Evolutionary conservation across 2,888 invertebrate genomes (phyloP).

Genomic region (Hybos culiciformis): DNA sequence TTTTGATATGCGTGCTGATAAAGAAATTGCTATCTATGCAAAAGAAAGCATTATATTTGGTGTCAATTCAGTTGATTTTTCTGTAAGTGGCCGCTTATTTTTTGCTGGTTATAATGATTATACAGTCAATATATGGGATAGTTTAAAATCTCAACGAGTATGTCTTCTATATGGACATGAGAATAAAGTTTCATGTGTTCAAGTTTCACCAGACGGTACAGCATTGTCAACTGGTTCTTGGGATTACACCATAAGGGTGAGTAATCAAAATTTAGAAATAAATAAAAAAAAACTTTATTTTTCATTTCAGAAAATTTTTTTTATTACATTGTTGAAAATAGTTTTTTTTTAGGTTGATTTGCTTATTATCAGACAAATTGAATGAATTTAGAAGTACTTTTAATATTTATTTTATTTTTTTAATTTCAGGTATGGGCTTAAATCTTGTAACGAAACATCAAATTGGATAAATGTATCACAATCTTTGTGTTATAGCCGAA

Average conservation of each 20-base stretch:
- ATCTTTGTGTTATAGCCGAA: no score
- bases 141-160: conserved; percentile 80
- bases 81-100: conserved; percentile 83
- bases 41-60: conserved; percentile 98
- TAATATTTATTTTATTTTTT: no score
- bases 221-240: conserved; percentile 95
- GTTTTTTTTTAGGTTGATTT: no score
- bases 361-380: neutral
- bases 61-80: conserved; percentile 95
- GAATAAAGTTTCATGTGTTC: conserved; percentile 82
- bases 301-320: neutral
- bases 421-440: neutral
- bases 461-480: no score
- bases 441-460: no score
- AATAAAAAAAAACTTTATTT: neutral
- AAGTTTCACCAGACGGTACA: conserved; percentile 94
- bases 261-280: no score
- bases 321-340: no score
- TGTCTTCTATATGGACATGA: conserved; percentile 91
- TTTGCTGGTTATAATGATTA: conserved; percentile 99
- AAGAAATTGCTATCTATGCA: conserved; percentile 89
- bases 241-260: conserved; percentile 81
- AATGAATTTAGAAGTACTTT: neutral
- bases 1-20: conserved; percentile 94
- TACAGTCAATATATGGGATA: conserved; percentile 98